Conservation (phyloP, 2,888 invertebrate genomes). For the Dorcus parallelipipedus region DNA sequence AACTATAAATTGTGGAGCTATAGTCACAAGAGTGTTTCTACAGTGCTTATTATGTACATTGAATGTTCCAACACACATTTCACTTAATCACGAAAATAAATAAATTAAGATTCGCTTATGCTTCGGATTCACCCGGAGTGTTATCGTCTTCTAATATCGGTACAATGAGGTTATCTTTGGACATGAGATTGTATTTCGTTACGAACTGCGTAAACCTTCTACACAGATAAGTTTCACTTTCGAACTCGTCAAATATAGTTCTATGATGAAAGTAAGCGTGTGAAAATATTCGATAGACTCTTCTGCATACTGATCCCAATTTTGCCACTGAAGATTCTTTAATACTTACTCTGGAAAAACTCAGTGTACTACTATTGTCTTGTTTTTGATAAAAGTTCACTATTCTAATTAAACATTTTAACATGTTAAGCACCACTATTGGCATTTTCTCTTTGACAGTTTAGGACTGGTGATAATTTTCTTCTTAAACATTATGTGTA, state of each 20-base stretch:
- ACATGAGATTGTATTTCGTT: slow-evolving; percentile 97
- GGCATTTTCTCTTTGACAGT: neutral
- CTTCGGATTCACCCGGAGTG: slow-evolving; percentile 54
- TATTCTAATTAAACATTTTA: neutral
- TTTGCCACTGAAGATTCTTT: slow-evolving; percentile 99
- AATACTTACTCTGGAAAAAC: slow-evolving; percentile 83
- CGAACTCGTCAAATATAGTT: slow-evolving; percentile 95
- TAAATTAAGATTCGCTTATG: slow-evolving; percentile 31
- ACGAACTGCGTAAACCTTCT: slow-evolving; percentile 96
- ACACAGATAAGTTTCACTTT: slow-evolving; percentile 93
- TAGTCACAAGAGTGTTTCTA: no score
- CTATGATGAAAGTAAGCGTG: slow-evolving; percentile 99
- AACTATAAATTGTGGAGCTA: no score
- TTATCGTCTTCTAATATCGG: slow-evolving; percentile 86
- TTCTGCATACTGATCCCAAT: slow-evolving; percentile 95
- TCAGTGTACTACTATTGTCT: slow-evolving; percentile 3
- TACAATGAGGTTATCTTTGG: slow-evolving; percentile 96
- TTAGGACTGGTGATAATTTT: neutral
- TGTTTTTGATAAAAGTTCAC: neutral
- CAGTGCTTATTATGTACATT: neutral
- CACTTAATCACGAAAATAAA: neutral
- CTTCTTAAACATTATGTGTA: neutral
- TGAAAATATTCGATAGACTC: slow-evolving; percentile 98
- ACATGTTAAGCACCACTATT: neutral
- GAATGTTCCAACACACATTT: neutral